Percentiles rank a stretch among this genome's conserved stretches.
Evolutionary conservation across 1,140 invertebrate genomes (phyloP).

Genomic region (Mylabris phalerata): DNA sequence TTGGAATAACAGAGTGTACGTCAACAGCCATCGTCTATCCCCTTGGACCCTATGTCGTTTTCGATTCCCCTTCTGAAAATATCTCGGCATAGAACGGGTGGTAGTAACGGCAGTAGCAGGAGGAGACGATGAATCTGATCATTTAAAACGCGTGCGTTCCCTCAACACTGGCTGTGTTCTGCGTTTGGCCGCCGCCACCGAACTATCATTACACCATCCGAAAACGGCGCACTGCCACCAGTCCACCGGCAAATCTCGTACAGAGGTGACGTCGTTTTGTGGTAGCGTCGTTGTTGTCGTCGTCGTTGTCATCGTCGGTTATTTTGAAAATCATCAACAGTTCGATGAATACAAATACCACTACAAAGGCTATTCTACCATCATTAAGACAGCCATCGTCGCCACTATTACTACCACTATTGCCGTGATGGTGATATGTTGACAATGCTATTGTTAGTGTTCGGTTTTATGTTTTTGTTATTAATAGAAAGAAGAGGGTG

Average conservation of each 20-base stretch:
- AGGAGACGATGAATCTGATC: too few species aligned
- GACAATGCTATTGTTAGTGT: constrained; percentile 15
- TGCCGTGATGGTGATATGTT: constrained; percentile 13
- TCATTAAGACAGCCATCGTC: neutral
- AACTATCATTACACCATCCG: neutral
- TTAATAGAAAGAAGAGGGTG: constrained; percentile 10
- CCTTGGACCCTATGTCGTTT: too few species aligned
- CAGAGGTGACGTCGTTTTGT: constrained; percentile 2
- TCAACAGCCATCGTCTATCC: too few species aligned
- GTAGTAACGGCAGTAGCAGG: too few species aligned
- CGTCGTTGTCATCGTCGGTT: neutral
- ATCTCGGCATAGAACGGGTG: too few species aligned
- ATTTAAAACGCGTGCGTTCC: too few species aligned
- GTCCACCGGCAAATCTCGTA: constrained; percentile 5
- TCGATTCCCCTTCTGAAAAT: too few species aligned
- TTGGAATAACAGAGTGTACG: too few species aligned
- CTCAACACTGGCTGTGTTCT: too few species aligned
- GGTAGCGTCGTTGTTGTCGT: constrained; percentile 6
- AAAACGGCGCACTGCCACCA: neutral
- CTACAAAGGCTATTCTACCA: too few species aligned
- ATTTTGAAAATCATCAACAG: neutral
- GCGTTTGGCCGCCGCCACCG: neutral
- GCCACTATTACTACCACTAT: neutral
- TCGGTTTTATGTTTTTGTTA: constrained; percentile 11
- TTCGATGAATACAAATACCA: constrained; percentile 5